phyloP scores from a whole-genome alignment of 2,888 invertebrate species.

The Spodoptera exigua region DNA sequence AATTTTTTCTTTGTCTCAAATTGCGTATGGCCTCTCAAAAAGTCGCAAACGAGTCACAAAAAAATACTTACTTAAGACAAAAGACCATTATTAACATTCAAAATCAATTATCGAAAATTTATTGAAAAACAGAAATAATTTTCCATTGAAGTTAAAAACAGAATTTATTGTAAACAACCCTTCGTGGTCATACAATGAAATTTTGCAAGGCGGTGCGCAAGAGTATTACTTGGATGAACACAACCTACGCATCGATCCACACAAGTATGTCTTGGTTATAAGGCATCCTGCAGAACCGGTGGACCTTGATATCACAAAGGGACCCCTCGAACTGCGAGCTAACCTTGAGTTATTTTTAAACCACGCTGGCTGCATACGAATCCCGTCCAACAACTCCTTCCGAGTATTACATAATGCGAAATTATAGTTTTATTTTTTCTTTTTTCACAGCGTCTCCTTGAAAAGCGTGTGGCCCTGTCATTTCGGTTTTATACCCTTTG shows the following conservation, averaged over 20 bases:
- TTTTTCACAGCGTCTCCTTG: constrained; percentile 76
- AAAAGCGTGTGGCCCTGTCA: constrained; percentile 87
- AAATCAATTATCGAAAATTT: constrained; percentile 33
- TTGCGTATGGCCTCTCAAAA: too few species aligned
- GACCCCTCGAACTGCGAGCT: constrained; percentile 80
- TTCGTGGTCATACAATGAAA: constrained; percentile 15
- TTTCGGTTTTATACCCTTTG: constrained; percentile 86
- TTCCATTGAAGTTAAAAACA: constrained; percentile 32
- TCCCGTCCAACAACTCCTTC: constrained; percentile 84
- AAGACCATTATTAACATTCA: constrained; percentile 17
- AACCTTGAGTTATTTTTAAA: constrained; percentile 89
- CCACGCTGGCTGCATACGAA: constrained; percentile 82
- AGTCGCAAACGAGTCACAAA: neutral
- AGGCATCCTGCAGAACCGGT: constrained; percentile 84
- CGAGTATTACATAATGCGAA: constrained; percentile 88
- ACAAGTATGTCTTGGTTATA: constrained; percentile 69
- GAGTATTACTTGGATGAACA: constrained; percentile 44
- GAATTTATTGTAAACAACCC: constrained; percentile 20
- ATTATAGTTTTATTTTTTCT: constrained; percentile 80
- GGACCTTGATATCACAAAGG: constrained; percentile 87
- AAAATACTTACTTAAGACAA: constrained; percentile 17
- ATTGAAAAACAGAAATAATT: constrained; percentile 24
- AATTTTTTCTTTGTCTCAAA: too few species aligned
- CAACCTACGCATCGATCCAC: constrained; percentile 65
- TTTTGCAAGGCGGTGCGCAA: constrained; percentile 25